Evolutionary conservation across 2,797 vertebrate genomes (phyloP), one percentile per base, ranked within the genome.

Genomic region (Platalea minor): DNA sequence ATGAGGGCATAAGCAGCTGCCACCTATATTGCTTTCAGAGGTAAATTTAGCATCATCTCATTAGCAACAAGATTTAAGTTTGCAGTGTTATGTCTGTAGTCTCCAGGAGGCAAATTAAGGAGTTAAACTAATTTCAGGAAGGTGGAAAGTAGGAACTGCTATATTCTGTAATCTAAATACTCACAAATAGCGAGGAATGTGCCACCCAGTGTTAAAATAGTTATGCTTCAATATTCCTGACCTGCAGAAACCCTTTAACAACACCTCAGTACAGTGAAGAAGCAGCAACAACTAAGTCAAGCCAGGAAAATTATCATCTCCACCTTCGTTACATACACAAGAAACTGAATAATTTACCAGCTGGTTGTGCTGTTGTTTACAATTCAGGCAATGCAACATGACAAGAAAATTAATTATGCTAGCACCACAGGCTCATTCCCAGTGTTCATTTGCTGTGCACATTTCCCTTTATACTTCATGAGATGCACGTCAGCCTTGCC

Each of bases 361-460:
- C 15, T 74, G 39, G 7, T 74, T 56, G 10, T 61, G 29, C 33
- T 78, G 31, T 7, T 94, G 60, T 84, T 95, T 95, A 91, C 35
- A 72, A 53, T 45, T 90, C n/a, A 81, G 67, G n/a, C 29, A 72
- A 74, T 24, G 59, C 15, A 90, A 72, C 43, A 46, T 23, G 50
- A 93, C 83, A 81, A 68, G 53, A 80, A 86, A 94, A 93, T 85
- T 91, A 88, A 93, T 94, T 80, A 61, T 43, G 50, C 37, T 43
- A 70, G 56, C 46, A 78, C 46, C 54, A 68, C 29, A 57, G 69
- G 54, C 59, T 68, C 50, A 17, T 60, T 74, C 68, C 33, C 85
- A 50, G 15, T 1, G 14, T 67, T 83, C 28, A 17, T 80, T 82
- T 56, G 17, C 20, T 26, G 7, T 7, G 19, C 24, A 23, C 16